A percentile compares a stretch with the other conserved stretches of the same genome.
These are phyloP conservation scores for Rutpela maculata DNA, from an alignment of 2,888 invertebrate species.

Conservation along the genomic window DNA sequence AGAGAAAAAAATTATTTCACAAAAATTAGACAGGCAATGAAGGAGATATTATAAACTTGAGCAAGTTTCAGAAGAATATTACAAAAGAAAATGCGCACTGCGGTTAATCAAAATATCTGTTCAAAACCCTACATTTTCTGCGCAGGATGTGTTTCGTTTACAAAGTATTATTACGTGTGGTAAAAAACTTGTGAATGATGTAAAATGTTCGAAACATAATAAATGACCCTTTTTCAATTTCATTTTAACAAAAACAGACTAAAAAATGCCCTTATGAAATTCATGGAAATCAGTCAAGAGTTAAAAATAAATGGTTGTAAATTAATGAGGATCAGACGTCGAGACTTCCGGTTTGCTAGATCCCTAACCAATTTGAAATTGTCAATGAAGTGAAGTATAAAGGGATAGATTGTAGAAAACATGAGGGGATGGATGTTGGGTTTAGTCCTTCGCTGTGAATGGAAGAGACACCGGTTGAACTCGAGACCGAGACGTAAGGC, in stretches of 20 bases:
- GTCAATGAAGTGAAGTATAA: slow-evolving; percentile 50
- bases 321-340: slow-evolving; percentile 50
- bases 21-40: too few species aligned
- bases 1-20: too few species aligned
- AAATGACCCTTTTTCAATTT: not conserved
- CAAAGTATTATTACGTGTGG: too few species aligned
- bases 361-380: slow-evolving; percentile 48
- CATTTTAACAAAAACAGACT: not conserved
- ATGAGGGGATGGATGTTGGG: slow-evolving; percentile 35
- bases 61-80: too few species aligned
- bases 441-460: slow-evolving; percentile 23
- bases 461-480: slow-evolving; percentile 51
- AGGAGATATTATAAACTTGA: too few species aligned
- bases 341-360: slow-evolving; percentile 49
- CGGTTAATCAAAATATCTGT: too few species aligned
- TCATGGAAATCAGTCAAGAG: slow-evolving; percentile 41
- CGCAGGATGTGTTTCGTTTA: too few species aligned
- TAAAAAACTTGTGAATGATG: too few species aligned
- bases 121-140: too few species aligned
- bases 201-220: too few species aligned
- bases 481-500: slow-evolving; percentile 30
- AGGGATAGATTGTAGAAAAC: slow-evolving; percentile 51
- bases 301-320: slow-evolving; percentile 46
- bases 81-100: too few species aligned
- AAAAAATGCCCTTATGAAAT: slow-evolving; percentile 44